A percentile compares a stretch with the other conserved stretches of the same genome.
phyloP scores from a whole-genome alignment of 1,140 invertebrate species.

The Drosophila arawakana region DNA sequence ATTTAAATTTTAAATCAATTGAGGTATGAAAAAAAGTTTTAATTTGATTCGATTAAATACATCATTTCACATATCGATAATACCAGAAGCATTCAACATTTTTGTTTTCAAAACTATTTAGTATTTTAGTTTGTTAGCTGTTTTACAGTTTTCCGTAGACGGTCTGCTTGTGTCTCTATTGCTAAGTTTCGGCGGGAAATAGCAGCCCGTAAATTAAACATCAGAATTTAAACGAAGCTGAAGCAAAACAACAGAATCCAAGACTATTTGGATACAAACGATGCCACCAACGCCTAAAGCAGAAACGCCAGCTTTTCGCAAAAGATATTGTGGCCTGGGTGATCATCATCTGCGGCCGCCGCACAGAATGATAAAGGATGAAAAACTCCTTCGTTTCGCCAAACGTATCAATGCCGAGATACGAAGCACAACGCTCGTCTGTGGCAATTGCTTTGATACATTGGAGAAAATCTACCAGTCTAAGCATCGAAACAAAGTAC shows the following conservation, averaged over 20 bases:
- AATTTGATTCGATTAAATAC: background rate
- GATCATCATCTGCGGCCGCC: constrained; percentile 26
- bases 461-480: constrained; percentile 18
- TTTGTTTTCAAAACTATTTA: background rate
- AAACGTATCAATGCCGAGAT: constrained; percentile 32
- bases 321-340: constrained; percentile 37
- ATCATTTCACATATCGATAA: too few relatives aligned
- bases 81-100: too few relatives aligned
- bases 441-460: constrained; percentile 23
- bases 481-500: constrained; percentile 30
- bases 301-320: background rate
- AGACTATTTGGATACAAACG: background rate
- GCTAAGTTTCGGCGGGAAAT: constrained; percentile 33
- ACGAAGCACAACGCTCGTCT: constrained; percentile 19
- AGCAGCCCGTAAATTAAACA: background rate
- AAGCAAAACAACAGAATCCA: background rate
- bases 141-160: background rate
- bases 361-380: constrained; percentile 20
- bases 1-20: too few relatives aligned
- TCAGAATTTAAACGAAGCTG: background rate
- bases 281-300: constrained; percentile 2
- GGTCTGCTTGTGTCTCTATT: background rate
- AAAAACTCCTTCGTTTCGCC: constrained; percentile 34
- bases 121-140: background rate
- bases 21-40: background rate